Evolutionary conservation across 2,888 invertebrate genomes (phyloP).

Genomic region (Gandaritis pyraliata): DNA sequence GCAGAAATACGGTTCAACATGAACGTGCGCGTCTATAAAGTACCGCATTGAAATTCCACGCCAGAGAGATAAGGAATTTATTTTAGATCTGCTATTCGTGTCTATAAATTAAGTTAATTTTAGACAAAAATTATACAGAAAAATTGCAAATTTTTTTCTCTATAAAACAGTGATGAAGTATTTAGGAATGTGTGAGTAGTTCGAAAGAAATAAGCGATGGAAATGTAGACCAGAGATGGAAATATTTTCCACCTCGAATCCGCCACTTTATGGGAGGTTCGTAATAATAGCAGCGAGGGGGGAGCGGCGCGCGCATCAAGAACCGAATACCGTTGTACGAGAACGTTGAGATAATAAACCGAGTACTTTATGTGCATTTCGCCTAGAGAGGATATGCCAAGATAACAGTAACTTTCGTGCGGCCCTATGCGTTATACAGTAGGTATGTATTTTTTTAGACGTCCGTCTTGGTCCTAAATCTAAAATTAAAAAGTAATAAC

Average conservation of each 20-base stretch:
- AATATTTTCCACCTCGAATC: constrained; percentile 67
- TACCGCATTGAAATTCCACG: constrained; percentile 79
- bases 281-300: constrained; percentile 85
- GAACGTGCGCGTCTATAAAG: constrained; percentile 78
- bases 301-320: constrained; percentile 78
- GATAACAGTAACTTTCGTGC: constrained; percentile 85
- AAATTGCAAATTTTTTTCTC: constrained; percentile 69
- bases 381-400: constrained; percentile 85
- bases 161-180: constrained; percentile 50
- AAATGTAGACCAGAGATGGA: constrained; percentile 76
- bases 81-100: constrained; percentile 56
- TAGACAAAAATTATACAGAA: constrained; percentile 56
- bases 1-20: constrained; percentile 70
- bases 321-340: constrained; percentile 66
- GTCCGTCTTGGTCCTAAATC: constrained; percentile 66
- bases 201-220: constrained; percentile 54
- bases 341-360: constrained; percentile 71
- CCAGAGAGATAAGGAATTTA: constrained; percentile 84
- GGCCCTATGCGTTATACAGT: constrained; percentile 70
- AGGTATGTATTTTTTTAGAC: constrained; percentile 67
- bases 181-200: constrained; percentile 11
- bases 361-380: constrained; percentile 76
- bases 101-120: constrained; percentile 20
- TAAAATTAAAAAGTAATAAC: constrained; percentile 51
- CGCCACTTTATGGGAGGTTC: constrained; percentile 75